These are phyloP conservation scores for Oncopeltus fasciatus DNA, from an alignment of 1,140 invertebrate species.

Conservation along the genomic window DNA sequence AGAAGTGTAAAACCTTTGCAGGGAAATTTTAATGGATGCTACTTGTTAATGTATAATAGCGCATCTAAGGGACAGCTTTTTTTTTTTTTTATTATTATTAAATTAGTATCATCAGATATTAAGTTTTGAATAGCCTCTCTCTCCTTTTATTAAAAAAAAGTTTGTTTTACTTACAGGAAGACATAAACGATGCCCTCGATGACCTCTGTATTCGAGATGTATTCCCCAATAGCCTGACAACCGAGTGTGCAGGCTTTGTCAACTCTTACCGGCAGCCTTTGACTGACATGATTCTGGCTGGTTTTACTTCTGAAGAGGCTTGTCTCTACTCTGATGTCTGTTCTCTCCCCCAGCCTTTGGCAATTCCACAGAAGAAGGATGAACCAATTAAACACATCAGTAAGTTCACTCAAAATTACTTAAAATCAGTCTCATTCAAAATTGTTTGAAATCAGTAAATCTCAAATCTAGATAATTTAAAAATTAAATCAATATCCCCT, in stretches of 20 bases:
- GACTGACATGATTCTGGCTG: slow-evolving; percentile 57
- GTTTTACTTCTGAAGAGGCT: slow-evolving; percentile 61
- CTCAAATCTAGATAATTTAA: neutral
- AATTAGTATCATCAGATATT: no score
- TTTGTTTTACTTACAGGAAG: slow-evolving; percentile 36
- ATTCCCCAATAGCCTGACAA: slow-evolving; percentile 43
- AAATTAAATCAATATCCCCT: slow-evolving; percentile 5
- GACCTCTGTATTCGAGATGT: slow-evolving; percentile 46
- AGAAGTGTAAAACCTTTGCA: no score
- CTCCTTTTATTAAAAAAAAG: no score
- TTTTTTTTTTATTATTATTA: no score
- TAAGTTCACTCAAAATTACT: slow-evolving; percentile 27
- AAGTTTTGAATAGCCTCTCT: no score
- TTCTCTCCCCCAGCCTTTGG: slow-evolving; percentile 27
- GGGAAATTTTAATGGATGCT: no score
- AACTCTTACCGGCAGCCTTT: slow-evolving; percentile 57
- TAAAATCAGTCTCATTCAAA: no score
- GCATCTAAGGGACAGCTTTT: no score
- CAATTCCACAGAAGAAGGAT: neutral
- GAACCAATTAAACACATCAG: slow-evolving; percentile 37
- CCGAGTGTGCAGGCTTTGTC: slow-evolving; percentile 61
- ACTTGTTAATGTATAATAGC: no score
- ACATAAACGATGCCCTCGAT: slow-evolving; percentile 52
- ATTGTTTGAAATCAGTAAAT: no score
- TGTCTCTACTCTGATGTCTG: slow-evolving; percentile 62